A percentile compares a stretch with the other conserved stretches of the same genome.
phyloP scores from a whole-genome alignment of 2,113 vertebrate genomes.

The Mus spicilegus region DNA sequence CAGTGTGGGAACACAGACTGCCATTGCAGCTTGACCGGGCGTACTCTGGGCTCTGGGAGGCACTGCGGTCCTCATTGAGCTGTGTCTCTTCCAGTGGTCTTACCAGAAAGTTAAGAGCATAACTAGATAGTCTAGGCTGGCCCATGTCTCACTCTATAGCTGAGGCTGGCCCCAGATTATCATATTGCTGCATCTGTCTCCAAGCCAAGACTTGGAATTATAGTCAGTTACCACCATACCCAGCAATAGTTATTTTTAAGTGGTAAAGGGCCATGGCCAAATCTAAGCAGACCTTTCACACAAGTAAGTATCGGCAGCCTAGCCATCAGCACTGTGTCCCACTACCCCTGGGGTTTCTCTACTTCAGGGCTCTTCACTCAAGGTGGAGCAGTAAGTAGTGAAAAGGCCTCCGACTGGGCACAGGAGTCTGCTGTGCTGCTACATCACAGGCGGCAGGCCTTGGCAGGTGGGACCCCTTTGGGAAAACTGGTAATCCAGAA shows the following conservation, averaged over 20 bases:
- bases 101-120: not conserved
- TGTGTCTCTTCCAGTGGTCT: slow-evolving; percentile 55
- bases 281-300: not conserved
- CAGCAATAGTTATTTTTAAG: not conserved
- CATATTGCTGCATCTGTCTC: not conserved
- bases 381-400: not conserved
- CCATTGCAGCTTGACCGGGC: not conserved
- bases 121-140: not conserved
- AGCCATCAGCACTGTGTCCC: not conserved
- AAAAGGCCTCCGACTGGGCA: too few relatives aligned
- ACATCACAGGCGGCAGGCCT: not conserved
- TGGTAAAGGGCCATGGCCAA: not conserved
- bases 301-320: not conserved
- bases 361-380: rapidly evolving
- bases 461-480: not conserved
- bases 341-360: not conserved
- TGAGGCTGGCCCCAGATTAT: not conserved
- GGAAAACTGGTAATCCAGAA: not conserved
- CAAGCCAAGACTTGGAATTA: not conserved
- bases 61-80: slow-evolving; percentile 30
- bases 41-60: not conserved
- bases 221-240: not conserved
- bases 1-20: slow-evolving; percentile 14
- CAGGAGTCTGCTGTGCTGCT: not conserved
- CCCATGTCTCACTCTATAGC: not conserved